Percentiles rank a stretch among this genome's conserved stretches.
These are phyloP conservation scores for Tauraco hartlaubi DNA, from an alignment of 2,797 vertebrate genomes.

Conservation along the genomic window DNA sequence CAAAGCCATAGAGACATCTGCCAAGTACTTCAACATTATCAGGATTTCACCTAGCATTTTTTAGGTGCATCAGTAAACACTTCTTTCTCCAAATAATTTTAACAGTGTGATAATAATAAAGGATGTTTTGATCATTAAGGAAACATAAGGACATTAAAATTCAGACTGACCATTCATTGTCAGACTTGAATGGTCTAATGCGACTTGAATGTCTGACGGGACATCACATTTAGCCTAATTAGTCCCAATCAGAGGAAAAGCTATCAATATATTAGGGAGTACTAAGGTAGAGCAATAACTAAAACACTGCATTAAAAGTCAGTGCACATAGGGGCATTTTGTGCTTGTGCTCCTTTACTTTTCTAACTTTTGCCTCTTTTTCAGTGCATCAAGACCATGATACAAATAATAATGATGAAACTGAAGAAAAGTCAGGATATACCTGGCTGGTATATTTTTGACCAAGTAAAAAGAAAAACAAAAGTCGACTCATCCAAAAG, in stretches of 20 bases:
- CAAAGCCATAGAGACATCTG: neutral
- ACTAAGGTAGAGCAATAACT: neutral
- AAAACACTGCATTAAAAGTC: neutral
- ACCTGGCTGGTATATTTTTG: accelerated
- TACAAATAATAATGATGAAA: neutral
- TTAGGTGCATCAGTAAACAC: neutral
- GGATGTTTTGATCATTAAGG: neutral
- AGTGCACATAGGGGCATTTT: neutral
- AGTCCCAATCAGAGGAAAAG: neutral
- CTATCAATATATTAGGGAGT: neutral
- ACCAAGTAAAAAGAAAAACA: neutral
- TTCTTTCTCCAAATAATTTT: neutral
- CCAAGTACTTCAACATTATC: neutral
- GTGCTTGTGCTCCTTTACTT: neutral
- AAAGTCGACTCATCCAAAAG: neutral
- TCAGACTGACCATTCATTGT: constrained; percentile 16
- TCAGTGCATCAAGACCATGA: neutral
- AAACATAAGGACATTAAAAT: constrained; percentile 29
- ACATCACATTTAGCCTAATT: neutral
- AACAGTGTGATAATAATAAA: neutral
- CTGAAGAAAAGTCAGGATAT: neutral
- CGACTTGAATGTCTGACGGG: neutral
- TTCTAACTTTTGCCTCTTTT: neutral
- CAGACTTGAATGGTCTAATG: constrained; percentile 5
- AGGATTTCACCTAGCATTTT: neutral